A percentile compares a stretch with the other conserved stretches of the same genome.
phyloP scores from a whole-genome alignment of 1,140 invertebrate genomes.

The Leptinotarsa texana region DNA sequence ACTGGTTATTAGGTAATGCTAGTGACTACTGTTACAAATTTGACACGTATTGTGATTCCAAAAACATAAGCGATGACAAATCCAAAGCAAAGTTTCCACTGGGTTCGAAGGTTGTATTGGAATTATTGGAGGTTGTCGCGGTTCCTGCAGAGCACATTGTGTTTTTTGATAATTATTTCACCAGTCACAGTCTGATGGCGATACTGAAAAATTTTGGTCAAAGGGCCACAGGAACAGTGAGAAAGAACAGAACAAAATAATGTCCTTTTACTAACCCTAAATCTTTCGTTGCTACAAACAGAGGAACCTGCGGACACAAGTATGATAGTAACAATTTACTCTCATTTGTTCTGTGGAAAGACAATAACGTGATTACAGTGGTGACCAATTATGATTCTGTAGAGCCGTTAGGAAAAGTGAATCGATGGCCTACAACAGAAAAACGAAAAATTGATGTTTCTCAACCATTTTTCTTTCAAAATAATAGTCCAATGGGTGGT shows the following conservation, averaged over 20 bases:
- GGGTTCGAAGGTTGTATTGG: background rate
- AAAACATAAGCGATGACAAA: background rate
- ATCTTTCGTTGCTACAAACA: constrained; percentile 43
- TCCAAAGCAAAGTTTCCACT: background rate
- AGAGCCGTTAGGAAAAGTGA: constrained; percentile 37
- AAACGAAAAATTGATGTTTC: constrained; percentile 12
- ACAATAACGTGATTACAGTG: constrained; percentile 43
- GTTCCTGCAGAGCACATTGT: constrained; percentile 38
- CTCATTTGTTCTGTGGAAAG: constrained; percentile 24
- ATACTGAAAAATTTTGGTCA: constrained; percentile 14
- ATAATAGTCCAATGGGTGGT: constrained; percentile 28
- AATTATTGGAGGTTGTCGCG: constrained; percentile 7
- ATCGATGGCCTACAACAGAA: constrained; percentile 30
- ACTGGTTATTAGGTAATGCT: background rate
- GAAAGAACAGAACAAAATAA: constrained; percentile 46
- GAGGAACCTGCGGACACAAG: constrained; percentile 33
- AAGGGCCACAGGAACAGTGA: constrained; percentile 40
- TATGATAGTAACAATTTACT: constrained; percentile 23
- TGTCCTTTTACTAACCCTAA: constrained; percentile 41
- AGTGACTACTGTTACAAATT: background rate
- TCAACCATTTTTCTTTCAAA: background rate
- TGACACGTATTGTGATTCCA: background rate
- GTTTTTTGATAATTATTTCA: constrained; percentile 52
- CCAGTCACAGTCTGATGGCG: constrained; percentile 35
- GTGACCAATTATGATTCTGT: constrained; percentile 39